Evolutionary conservation across 2,888 invertebrate genomes (phyloP), one percentile per base, ranked within the genome.

Genomic region (Crocallis elinguaria): DNA sequence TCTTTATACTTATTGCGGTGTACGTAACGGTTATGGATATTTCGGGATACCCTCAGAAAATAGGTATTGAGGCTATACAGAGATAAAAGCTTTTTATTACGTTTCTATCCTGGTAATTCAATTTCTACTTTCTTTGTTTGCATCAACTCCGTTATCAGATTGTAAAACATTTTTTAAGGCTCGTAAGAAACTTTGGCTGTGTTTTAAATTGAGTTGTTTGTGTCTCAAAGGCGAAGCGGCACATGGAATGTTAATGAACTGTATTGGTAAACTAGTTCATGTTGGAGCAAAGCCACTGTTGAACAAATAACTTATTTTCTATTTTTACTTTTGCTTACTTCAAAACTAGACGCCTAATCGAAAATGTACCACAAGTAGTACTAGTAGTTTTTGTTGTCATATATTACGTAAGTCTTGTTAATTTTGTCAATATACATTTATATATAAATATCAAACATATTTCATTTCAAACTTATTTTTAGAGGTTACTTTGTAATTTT

Each of bases 1-100:
- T 82, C 66, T 75, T 75, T 75, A 75, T 73, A 66, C 75, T 67
- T 80, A 77, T 75, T 46, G 67, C 67, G 70, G 65, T 67, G 65
- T 70, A 66, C 69, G 65, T 70, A 70, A 77, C 73, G 69, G 74
- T 77, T 71, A 70, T 74, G 68, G 72, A 71, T 69, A 71, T 75
- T 72, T 71, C 60, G 69, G 73, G 69, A 67, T 60, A 74, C 70
- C 62, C 66, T 64, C 61, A 57, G 60, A 65, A 55, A 59, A 67
- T 68, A 64, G 63, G 62, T 65, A 69, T 70, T 70, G 62, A 55
- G 67, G 65, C 57, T 64, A 66, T 66, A 64, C 41, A 25, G 57
- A 66, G 62, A 68, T 70, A 69, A 71, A 69, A 69, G 64, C 71
- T 67, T 68, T 73, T 69, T 71, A 68, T 60, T 60, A 51, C 64